Conservation (phyloP, 2,888 invertebrate species). For the Gastrophysa polygoni region DNA sequence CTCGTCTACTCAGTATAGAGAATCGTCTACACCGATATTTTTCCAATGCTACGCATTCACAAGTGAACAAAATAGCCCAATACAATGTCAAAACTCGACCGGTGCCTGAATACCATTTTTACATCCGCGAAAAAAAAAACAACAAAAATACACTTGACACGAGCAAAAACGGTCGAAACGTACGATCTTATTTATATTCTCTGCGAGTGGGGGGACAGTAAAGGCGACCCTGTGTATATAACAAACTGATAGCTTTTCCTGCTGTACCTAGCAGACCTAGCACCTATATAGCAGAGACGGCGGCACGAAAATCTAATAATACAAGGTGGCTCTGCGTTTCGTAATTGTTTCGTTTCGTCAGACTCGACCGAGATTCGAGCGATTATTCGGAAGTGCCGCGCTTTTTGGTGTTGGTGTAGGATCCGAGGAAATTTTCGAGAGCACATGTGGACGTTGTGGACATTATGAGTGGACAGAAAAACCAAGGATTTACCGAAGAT, state of each 20-base stretch:
- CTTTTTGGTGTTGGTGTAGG: constrained; percentile 7
- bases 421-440: constrained; percentile 4
- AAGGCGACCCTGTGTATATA: constrained; percentile 13
- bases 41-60: no score
- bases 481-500: constrained; percentile 34
- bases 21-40: no score
- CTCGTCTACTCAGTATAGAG: no score
- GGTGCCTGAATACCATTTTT: no score
- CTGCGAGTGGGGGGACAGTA: background rate
- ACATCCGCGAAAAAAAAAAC: no score
- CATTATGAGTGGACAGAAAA: constrained; percentile 31
- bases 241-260: constrained; percentile 7
- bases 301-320: constrained; percentile 11
- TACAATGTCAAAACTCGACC: no score
- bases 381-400: background rate
- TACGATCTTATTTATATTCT: background rate
- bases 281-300: background rate
- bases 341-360: background rate
- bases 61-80: no score
- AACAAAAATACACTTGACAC: background rate
- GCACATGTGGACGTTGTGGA: constrained; percentile 15
- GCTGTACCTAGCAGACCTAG: background rate
- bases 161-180: background rate
- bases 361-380: background rate
- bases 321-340: constrained; percentile 8